Conservation (phyloP, 2,888 invertebrate genomes). For the Drosophila kuntzei region DNA sequence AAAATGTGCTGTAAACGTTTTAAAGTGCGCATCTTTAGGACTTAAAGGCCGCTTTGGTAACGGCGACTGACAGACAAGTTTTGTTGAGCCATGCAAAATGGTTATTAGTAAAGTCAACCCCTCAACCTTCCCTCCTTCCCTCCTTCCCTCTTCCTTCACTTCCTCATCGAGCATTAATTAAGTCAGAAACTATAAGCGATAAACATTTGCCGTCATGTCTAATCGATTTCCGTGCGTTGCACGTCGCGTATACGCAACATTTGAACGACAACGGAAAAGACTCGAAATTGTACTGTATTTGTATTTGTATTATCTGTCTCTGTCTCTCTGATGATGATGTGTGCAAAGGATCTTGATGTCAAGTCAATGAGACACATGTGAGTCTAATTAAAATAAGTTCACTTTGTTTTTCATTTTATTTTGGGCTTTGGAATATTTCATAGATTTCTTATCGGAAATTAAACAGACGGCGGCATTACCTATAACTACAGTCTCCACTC, state of each 20-base stretch:
- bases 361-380: constrained; percentile 8
- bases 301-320: constrained; percentile 1
- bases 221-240: constrained; percentile 70
- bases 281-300: constrained; percentile 4
- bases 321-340: constrained; percentile 19
- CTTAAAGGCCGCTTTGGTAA: constrained; percentile 22
- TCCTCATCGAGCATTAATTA: constrained; percentile 47
- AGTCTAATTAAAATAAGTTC: constrained; percentile 37
- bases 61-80: constrained; percentile 28
- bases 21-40: constrained; percentile 24
- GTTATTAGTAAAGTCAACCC: constrained; percentile 55
- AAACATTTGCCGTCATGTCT: constrained; percentile 58
- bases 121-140: not conserved
- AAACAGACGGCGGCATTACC: constrained; percentile 45
- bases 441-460: constrained; percentile 50
- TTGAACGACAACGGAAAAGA: constrained; percentile 25
- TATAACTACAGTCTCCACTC: not conserved
- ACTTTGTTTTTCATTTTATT: constrained; percentile 1
- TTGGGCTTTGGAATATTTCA: not conserved
- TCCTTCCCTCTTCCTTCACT: not conserved
- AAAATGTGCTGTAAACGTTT: constrained; percentile 23
- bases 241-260: constrained; percentile 64
- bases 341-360: constrained; percentile 37
- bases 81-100: constrained; percentile 55
- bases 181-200: constrained; percentile 65